Evolutionary conservation across 1,140 invertebrate species (phyloP).

Genomic region (Gryon sp.): DNA sequence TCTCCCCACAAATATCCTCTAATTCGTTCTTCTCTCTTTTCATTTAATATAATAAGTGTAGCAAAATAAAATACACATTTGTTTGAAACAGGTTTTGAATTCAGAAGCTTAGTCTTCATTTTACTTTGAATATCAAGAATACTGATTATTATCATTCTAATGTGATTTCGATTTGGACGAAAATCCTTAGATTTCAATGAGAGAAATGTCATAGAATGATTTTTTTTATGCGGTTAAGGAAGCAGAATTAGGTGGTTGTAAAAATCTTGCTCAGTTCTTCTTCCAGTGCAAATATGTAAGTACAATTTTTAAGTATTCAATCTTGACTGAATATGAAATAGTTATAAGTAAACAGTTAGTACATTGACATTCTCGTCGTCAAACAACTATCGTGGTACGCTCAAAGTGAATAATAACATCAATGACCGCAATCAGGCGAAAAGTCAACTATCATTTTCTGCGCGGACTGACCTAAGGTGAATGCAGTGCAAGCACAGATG

Average conservation of each 20-base stretch:
- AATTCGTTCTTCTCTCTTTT: not conserved
- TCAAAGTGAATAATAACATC: conserved; percentile 17
- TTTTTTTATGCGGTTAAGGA: too few relatives aligned
- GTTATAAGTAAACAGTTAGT: conserved; percentile 18
- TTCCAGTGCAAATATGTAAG: too few relatives aligned
- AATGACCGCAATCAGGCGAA: not conserved
- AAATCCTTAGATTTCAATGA: too few relatives aligned
- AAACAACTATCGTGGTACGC: too few relatives aligned
- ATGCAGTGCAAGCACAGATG: not conserved
- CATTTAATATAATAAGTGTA: conserved; percentile 20
- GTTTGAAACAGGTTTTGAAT: conserved; percentile 24
- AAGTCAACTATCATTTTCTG: conserved; percentile 23
- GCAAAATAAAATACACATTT: conserved; percentile 29
- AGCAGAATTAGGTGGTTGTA: too few relatives aligned
- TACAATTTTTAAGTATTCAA: too few relatives aligned
- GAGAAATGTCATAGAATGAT: too few relatives aligned
- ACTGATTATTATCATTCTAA: conserved; percentile 12
- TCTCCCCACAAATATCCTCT: not conserved
- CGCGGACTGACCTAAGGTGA: conserved; percentile 8
- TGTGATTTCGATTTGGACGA: conserved; percentile 5
- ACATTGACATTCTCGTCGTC: not conserved
- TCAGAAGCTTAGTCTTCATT: conserved; percentile 24
- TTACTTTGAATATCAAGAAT: not conserved
- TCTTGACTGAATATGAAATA: too few relatives aligned
- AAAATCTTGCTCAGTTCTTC: too few relatives aligned